A percentile compares a stretch with the other conserved stretches of the same genome.
Conservation (phyloP, 2,888 invertebrate genomes). For the Spodoptera picta region DNA sequence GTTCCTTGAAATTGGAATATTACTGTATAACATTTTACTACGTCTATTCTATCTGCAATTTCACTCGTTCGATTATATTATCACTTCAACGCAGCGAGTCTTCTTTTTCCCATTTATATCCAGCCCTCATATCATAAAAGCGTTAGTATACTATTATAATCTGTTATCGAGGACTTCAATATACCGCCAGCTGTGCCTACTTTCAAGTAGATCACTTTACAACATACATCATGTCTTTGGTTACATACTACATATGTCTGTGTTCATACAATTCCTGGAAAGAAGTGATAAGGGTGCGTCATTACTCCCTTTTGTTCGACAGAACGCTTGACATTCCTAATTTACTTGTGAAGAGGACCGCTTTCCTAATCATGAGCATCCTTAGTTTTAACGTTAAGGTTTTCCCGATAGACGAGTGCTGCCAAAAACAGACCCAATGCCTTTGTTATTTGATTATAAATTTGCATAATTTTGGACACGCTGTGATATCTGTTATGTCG, state of each 20-base stretch:
- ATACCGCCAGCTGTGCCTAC: slow-evolving; percentile 1
- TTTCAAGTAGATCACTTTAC: slow-evolving; percentile 15
- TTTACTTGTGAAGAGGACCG: slow-evolving; percentile 29
- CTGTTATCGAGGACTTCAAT: neutral
- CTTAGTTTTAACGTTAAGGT: slow-evolving; percentile 18
- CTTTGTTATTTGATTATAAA: slow-evolving; percentile 15
- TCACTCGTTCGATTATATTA: too few species aligned
- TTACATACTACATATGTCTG: slow-evolving; percentile 13
- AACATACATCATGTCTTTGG: neutral
- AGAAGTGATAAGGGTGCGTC: slow-evolving; percentile 34
- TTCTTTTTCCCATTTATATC: too few species aligned
- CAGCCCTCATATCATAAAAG: too few species aligned
- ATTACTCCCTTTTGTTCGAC: slow-evolving; percentile 31
- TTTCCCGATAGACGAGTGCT: slow-evolving; percentile 10
- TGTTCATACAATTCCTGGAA: slow-evolving; percentile 20
- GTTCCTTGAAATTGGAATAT: neutral
- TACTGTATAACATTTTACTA: neutral
- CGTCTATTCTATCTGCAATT: too few species aligned
- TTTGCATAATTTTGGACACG: slow-evolving; percentile 6
- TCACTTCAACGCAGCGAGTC: too few species aligned
- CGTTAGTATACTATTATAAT: too few species aligned
- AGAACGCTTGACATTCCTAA: slow-evolving; percentile 38
- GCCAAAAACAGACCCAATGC: slow-evolving; percentile 1
- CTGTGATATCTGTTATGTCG: slow-evolving; percentile 11
- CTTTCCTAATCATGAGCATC: slow-evolving; percentile 20